phyloP scores from a whole-genome alignment of 2,888 invertebrate genomes.

The Leptinotarsa rubiginosa region DNA sequence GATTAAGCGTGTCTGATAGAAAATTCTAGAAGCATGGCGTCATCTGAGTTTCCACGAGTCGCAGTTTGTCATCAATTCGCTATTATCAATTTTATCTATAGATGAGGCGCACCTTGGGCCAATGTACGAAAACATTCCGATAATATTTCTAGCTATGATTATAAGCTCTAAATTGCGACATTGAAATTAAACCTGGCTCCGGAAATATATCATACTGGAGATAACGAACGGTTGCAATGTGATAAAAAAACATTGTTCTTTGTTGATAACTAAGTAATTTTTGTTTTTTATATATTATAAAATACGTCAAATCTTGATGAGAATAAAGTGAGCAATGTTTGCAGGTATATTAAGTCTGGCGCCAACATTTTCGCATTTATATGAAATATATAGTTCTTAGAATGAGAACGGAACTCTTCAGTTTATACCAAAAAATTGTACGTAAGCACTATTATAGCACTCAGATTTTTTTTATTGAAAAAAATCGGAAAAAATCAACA shows the following conservation, averaged over 20 bases:
- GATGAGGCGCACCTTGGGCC: conserved; percentile 1
- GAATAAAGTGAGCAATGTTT: conserved; percentile 7
- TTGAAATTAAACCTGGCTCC: conserved; percentile 18
- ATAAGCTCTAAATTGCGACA: conserved; percentile 8
- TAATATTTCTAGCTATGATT: not conserved
- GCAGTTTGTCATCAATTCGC: conserved; percentile 2
- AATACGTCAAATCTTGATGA: conserved; percentile 4
- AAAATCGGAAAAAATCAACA: too few relatives aligned
- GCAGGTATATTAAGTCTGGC: not conserved
- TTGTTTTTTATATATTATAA: conserved; percentile 17
- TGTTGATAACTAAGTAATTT: conserved; percentile 1
- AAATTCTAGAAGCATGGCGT: not conserved
- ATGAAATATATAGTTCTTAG: too few relatives aligned
- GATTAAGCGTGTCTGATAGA: not conserved
- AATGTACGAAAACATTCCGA: conserved; percentile 1
- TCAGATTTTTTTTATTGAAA: too few relatives aligned
- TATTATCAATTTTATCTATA: conserved; percentile 5
- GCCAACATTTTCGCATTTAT: not conserved
- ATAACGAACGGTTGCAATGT: conserved; percentile 9
- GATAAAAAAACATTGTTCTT: conserved; percentile 10
- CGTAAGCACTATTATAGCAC: too few relatives aligned
- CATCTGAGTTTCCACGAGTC: not conserved
- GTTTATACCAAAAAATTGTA: too few relatives aligned
- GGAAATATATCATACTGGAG: conserved; percentile 19
- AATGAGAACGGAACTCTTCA: too few relatives aligned